Evolutionary conservation across 2,888 invertebrate species (phyloP), one percentile per base, ranked within the genome.

Genomic region (Clivina fossor): DNA sequence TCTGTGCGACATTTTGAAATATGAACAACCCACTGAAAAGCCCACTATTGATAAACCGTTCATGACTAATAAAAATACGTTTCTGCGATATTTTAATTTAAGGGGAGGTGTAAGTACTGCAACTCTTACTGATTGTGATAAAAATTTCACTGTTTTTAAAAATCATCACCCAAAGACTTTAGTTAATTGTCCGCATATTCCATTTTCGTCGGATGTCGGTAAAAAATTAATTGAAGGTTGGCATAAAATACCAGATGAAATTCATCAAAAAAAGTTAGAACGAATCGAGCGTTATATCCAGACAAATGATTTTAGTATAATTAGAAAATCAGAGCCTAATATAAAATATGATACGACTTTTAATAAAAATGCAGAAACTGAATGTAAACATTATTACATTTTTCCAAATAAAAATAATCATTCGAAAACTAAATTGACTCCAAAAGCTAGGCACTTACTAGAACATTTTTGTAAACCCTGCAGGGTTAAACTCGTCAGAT

Each of bases 161-260:
- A n/a, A n/a, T n/a, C 28, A 22, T 11, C 54, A 58, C 46, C 54
- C 57, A 7, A 48, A 40, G 26, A 58, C 49, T 41, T 60, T 67
- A 33, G 28, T 54, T 18, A 61, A 62, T 40, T 61, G 56, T 33
- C 49, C 58, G 16, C 50, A 64, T 44, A 64, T 71, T 37, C 71
- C 71, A 33, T 65, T 71, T 44, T 69, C 69, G 1, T 71, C 70
- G 3, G 66, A 70, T 56, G 57, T 68, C 38, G 69, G 71, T 4
- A 60, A 62, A 44, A 59, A 61, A 30, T 58, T 69, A 38, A 63
- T 65, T 41, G 55, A 59, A 35, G 63, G 63, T 41, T 62, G 64
- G 48, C 65, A 62, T 47, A 32, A 48, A 33, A 58, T 69, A 13
- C 57, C 65, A 16, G 63, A 64, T 38, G 62, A 65, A 11, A 56